phyloP scores from a whole-genome alignment of 2,888 invertebrate genomes.

The Thereva nobilitata region DNA sequence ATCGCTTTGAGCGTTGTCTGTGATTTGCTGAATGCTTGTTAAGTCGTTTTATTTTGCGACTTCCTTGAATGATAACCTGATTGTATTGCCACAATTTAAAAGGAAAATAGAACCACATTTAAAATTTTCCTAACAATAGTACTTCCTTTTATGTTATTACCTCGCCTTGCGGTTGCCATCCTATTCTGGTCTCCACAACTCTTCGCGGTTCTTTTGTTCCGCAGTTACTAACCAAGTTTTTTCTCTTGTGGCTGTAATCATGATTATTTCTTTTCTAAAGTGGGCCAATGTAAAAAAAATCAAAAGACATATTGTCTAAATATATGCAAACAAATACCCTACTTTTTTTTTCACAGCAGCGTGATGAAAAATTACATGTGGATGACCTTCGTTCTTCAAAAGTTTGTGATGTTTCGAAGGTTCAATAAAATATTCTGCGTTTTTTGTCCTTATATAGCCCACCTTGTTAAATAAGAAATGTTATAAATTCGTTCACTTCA shows the following conservation, averaged over 20 bases:
- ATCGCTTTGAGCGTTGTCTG: conserved; percentile 60
- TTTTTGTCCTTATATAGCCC: conserved; percentile 68
- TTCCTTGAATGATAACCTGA: conserved; percentile 57
- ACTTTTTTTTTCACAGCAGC: conserved; percentile 63
- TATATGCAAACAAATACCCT: conserved; percentile 27
- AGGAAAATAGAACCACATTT: conserved; percentile 43
- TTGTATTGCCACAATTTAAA: conserved; percentile 33
- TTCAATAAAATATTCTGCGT: conserved; percentile 73
- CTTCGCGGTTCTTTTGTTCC: conserved; percentile 63
- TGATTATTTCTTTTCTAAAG: conserved; percentile 55
- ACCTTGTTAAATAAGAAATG: conserved; percentile 58
- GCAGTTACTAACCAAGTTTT: conserved; percentile 58
- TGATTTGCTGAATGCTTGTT: conserved; percentile 32
- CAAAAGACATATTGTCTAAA: conserved; percentile 1
- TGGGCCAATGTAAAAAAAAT: conserved; percentile 6
- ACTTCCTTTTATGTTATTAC: conserved; percentile 46
- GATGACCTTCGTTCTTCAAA: conserved; percentile 59
- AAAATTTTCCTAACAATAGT: conserved; percentile 46
- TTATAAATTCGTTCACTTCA: too few relatives aligned
- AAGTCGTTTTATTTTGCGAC: conserved; percentile 54
- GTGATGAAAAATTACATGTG: conserved; percentile 71
- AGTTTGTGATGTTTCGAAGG: conserved; percentile 64
- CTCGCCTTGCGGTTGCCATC: conserved; percentile 65
- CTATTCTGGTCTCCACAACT: conserved; percentile 62
- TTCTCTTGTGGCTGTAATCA: conserved; percentile 55